These are phyloP conservation scores for Melanotaenia duboulayi DNA, from an alignment of 2,113 vertebrate species.

Conservation along the genomic window DNA sequence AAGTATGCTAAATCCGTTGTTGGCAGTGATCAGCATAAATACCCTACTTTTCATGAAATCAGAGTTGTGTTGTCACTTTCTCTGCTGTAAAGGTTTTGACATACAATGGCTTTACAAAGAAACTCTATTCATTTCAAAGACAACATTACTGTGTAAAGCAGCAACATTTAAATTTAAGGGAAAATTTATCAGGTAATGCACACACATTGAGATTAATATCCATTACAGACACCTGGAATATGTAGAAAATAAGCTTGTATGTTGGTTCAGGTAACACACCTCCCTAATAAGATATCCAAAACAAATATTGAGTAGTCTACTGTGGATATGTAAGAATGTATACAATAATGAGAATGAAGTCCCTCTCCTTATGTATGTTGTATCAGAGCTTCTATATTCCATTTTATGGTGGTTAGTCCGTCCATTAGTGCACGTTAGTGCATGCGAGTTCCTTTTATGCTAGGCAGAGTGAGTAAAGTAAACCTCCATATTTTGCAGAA, in stretches of 20 bases:
- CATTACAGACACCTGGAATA: too few species aligned
- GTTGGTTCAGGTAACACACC: too few species aligned
- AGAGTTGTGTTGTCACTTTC: neutral
- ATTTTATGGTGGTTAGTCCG: neutral
- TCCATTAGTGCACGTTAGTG: neutral
- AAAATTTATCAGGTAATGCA: conserved; percentile 46
- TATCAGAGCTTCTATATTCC: neutral
- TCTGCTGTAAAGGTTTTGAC: neutral
- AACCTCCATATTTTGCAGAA: too few species aligned
- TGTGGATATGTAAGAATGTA: too few species aligned
- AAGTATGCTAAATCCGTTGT: neutral
- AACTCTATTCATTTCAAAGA: neutral
- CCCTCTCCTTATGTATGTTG: neutral
- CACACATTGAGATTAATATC: too few species aligned
- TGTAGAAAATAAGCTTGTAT: too few species aligned
- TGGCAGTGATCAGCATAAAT: conserved; percentile 17
- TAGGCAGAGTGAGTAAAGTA: neutral
- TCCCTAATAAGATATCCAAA: too few species aligned
- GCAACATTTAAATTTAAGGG: conserved; percentile 82
- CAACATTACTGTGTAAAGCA: conserved; percentile 2
- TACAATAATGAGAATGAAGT: too few species aligned
- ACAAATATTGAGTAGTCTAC: too few species aligned
- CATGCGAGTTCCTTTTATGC: neutral
- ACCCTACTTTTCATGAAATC: neutral
- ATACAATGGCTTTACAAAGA: neutral